A percentile compares a stretch with the other conserved stretches of the same genome.
Evolutionary conservation across 2,797 vertebrate species (phyloP).

Genomic region (Brachymystax lenok): DNA sequence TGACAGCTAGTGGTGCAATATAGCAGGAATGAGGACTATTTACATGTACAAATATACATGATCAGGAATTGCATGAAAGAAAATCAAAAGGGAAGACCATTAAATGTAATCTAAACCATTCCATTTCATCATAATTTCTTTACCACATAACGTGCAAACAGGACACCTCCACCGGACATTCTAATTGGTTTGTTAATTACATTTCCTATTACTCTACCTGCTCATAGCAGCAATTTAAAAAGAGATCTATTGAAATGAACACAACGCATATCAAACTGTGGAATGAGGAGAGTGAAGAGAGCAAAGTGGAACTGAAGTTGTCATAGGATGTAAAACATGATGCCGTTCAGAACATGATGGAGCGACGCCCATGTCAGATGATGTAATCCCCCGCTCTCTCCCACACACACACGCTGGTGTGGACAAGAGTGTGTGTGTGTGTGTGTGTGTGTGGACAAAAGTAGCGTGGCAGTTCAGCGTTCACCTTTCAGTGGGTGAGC

Average conservation of each 20-base stretch:
- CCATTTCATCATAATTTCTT: not conserved
- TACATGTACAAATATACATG: not conserved
- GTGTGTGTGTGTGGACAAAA: not conserved
- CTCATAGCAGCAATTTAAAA: not conserved
- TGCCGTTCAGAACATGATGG: not conserved
- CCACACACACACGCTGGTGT: not conserved
- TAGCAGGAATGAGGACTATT: not conserved
- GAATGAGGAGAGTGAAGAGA: not conserved
- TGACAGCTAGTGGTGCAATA: not conserved
- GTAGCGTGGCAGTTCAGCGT: not conserved
- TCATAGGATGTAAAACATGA: not conserved
- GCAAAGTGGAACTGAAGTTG: not conserved
- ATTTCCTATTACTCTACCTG: not conserved
- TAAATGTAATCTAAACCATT: too few species aligned
- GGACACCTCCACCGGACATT: not conserved
- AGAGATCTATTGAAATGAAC: not conserved
- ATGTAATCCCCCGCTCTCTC: not conserved
- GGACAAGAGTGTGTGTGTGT: not conserved
- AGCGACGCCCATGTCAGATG: not conserved
- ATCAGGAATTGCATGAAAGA: too few species aligned
- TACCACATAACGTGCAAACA: not conserved
- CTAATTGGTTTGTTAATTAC: not conserved
- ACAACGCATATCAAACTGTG: not conserved
- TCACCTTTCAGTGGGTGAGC: slow-evolving; percentile 11
- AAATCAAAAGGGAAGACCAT: too few species aligned